phyloP scores from a whole-genome alignment of 2,888 invertebrate species.

The Meteorus cinctellus region DNA sequence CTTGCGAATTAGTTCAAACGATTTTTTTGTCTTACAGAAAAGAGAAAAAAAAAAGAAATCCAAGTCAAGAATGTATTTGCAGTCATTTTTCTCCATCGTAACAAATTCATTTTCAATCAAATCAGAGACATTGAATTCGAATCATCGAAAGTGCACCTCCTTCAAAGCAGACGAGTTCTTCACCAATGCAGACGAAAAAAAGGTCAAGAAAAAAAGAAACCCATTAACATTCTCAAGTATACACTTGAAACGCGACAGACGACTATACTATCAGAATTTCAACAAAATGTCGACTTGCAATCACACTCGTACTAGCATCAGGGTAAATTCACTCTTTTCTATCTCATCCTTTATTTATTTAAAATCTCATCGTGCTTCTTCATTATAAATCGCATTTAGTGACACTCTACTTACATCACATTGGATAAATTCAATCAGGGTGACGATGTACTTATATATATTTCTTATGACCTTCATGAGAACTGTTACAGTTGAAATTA shows the following conservation, averaged over 20 bases:
- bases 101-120: neutral
- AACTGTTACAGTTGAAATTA: neutral
- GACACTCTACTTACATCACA: neutral
- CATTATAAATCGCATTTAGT: constrained; percentile 12
- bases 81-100: no score
- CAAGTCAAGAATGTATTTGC: no score
- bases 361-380: neutral
- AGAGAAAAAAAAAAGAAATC: no score
- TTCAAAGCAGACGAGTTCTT: neutral
- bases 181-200: neutral
- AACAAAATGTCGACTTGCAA: neutral
- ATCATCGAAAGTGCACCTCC: neutral
- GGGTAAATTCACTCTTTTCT: neutral
- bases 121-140: neutral
- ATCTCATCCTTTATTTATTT: neutral
- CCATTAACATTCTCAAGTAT: constrained; percentile 1
- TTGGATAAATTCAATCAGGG: neutral
- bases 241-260: constrained; percentile 2
- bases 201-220: neutral
- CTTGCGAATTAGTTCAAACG: no score
- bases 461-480: neutral
- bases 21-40: no score
- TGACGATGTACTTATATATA: neutral
- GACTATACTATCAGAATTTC: neutral
- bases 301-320: neutral